phyloP scores from a whole-genome alignment of 2,113 vertebrate species.

The Symphodus melops region DNA sequence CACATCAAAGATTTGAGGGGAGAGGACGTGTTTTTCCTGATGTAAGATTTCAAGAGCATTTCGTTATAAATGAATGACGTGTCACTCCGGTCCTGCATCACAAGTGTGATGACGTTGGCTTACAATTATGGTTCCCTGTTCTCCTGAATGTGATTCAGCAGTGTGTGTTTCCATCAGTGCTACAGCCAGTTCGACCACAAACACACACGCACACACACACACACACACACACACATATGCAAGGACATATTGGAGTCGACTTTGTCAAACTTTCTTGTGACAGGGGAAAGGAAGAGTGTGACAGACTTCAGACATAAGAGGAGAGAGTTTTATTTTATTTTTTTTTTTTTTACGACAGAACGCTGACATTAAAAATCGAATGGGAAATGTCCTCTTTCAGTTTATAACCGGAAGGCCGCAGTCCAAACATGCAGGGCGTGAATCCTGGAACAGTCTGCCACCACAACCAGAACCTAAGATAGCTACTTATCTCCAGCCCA shows the following conservation, averaged over 20 bases:
- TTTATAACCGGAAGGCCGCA: conserved; percentile 67
- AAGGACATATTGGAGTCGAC: not conserved
- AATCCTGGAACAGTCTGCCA: conserved; percentile 52
- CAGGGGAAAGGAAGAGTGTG: not conserved
- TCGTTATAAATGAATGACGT: not conserved
- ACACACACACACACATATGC: conserved; percentile 11
- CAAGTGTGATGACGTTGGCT: not conserved
- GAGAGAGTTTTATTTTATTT: conserved; percentile 7
- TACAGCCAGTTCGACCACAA: not conserved
- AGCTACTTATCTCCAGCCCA: conserved; percentile 66
- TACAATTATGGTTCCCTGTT: conserved; percentile 25
- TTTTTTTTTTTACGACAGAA: conserved; percentile 37
- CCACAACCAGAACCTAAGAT: conserved; percentile 59
- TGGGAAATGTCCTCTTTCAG: conserved; percentile 51
- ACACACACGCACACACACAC: not conserved
- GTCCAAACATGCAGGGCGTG: conserved; percentile 67
- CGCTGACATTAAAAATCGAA: conserved; percentile 56
- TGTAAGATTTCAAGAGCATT: not conserved
- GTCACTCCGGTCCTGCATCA: not conserved
- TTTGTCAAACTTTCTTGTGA: not conserved
- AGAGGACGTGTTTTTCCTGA: not conserved
- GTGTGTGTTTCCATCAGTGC: not conserved
- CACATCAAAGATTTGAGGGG: too few species aligned
- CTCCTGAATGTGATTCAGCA: conserved; percentile 44
- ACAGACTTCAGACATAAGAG: conserved; percentile 11